Evolutionary conservation across 2,113 vertebrate species (phyloP).

Genomic region (Laterallus jamaicensis): DNA sequence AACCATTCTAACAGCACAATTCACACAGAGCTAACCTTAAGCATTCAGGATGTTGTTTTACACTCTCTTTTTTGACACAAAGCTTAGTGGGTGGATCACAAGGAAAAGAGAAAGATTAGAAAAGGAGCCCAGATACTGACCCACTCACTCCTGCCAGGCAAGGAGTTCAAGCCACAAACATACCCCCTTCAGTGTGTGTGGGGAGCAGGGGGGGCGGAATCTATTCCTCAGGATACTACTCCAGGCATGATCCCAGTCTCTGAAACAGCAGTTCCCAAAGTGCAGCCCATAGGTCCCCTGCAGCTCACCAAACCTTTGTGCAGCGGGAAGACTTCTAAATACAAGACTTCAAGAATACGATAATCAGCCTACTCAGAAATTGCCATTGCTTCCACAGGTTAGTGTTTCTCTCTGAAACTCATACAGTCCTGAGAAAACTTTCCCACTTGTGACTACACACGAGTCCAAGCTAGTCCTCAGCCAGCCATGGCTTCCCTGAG

Average conservation of each 20-base stretch:
- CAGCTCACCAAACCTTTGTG: neutral
- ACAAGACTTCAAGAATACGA: neutral
- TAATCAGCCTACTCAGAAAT: neutral
- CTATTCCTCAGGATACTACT: neutral
- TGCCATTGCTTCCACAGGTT: neutral
- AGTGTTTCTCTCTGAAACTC: neutral
- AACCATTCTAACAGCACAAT: neutral
- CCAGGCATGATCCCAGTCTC: neutral
- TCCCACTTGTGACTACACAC: neutral
- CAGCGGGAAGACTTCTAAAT: neutral
- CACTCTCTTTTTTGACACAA: neutral
- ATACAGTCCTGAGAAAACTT: neutral
- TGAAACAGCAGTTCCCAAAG: neutral
- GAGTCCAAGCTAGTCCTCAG: neutral
- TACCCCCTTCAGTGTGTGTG: neutral
- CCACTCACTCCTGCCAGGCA: neutral
- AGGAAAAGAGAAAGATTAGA: neutral
- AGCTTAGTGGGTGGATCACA: neutral
- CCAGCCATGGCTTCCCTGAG: accelerated
- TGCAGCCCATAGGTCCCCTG: neutral
- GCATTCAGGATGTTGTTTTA: neutral
- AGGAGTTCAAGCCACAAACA: neutral
- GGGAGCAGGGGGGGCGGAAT: neutral
- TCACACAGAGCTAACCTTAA: neutral
- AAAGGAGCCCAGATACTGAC: neutral